Evolutionary conservation across 23 tunicate species (phyloP).

Genomic region (Corella eumyota): DNA sequence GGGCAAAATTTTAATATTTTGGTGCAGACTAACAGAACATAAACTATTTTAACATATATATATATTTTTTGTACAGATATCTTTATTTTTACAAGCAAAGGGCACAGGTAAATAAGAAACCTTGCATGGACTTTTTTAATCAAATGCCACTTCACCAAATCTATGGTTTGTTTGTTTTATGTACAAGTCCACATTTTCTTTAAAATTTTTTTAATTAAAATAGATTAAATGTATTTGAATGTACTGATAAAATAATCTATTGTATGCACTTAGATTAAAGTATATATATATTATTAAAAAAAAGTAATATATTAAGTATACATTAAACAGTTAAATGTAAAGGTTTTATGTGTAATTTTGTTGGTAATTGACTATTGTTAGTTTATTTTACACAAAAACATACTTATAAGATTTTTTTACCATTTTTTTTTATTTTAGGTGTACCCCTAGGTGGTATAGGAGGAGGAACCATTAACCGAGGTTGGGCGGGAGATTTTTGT

Average conservation of each 20-base stretch:
- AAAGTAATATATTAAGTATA: no score
- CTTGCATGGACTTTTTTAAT: conserved; percentile 92
- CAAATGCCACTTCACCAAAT: conserved; percentile 61
- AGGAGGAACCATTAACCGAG: conserved; percentile 78
- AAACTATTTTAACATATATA: no score
- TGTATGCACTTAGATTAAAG: not conserved
- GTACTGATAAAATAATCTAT: not conserved
- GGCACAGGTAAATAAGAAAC: conserved; percentile 60
- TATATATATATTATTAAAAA: not conserved
- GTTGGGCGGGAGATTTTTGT: conserved; percentile 84
- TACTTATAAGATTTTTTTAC: no score
- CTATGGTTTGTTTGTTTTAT: conserved; percentile 36
- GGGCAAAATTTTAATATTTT: no score
- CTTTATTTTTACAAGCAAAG: conserved; percentile 33
- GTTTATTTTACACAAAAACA: no score
- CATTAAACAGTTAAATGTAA: no score
- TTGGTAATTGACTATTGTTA: not conserved
- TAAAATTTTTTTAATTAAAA: not conserved
- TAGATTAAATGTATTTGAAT: not conserved
- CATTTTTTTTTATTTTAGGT: no score
- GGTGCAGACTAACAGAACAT: no score
- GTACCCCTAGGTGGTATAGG: conserved; percentile 95
- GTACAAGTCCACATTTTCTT: not conserved
- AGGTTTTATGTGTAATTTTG: no score
- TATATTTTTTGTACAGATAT: conserved; percentile 14